These are phyloP conservation scores for Brachyistius frenatus DNA, from an alignment of 2,113 vertebrate species.

Conservation along the genomic window DNA sequence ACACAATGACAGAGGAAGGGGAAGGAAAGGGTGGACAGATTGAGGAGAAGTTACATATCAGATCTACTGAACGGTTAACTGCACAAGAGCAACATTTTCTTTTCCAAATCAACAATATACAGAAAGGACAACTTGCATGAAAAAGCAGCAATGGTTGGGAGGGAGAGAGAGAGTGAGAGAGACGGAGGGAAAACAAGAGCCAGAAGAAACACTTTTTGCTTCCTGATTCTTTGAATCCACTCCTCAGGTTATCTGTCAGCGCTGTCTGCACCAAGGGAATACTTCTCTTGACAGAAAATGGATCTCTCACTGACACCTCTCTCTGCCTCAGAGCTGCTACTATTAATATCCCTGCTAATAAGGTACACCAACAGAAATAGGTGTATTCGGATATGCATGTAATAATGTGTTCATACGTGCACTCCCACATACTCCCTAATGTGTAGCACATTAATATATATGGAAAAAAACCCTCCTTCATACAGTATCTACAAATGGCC, in stretches of 20 bases:
- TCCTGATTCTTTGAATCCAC: slow-evolving; percentile 60
- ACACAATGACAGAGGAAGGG: slow-evolving; percentile 32
- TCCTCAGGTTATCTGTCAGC: slow-evolving; percentile 78
- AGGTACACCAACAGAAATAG: slow-evolving; percentile 47
- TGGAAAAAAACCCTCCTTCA: not conserved
- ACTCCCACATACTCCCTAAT: slow-evolving; percentile 9
- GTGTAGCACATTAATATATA: slow-evolving; percentile 6
- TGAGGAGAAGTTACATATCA: slow-evolving; percentile 43
- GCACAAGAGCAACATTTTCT: slow-evolving; percentile 14
- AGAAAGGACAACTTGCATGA: slow-evolving; percentile 33
- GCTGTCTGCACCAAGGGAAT: slow-evolving; percentile 66
- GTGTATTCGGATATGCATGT: slow-evolving; percentile 20
- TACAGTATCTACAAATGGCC: slow-evolving; percentile 5
- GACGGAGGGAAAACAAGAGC: slow-evolving; percentile 5
- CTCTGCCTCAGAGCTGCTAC: slow-evolving; percentile 63
- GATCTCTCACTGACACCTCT: slow-evolving; percentile 67
- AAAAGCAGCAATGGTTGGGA: slow-evolving; percentile 42
- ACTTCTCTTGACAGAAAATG: slow-evolving; percentile 58
- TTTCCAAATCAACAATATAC: slow-evolving; percentile 31
- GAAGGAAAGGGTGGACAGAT: slow-evolving; percentile 39
- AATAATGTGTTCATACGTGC: slow-evolving; percentile 23
- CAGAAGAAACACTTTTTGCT: slow-evolving; percentile 49
- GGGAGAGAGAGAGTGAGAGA: slow-evolving; percentile 13
- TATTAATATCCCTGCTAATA: slow-evolving; percentile 75
- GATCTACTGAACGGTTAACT: slow-evolving; percentile 9